phyloP scores from a whole-genome alignment of 2,113 vertebrate genomes.

The Erythrocercus mccallii region DNA sequence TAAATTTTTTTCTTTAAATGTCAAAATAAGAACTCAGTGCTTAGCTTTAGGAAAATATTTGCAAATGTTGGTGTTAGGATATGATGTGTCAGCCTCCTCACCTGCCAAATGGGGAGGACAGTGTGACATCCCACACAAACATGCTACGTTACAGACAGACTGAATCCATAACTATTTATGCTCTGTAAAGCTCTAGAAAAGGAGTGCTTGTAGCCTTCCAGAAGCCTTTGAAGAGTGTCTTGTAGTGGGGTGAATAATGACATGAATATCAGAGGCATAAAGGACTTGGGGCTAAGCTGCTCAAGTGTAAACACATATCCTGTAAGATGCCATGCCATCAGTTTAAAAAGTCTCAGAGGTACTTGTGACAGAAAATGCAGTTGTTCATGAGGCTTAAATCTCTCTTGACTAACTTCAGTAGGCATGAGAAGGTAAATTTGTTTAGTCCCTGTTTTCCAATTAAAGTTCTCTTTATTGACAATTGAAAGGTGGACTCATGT shows the following conservation, averaged over 20 bases:
- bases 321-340: neutral
- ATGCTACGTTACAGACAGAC: neutral
- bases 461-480: neutral
- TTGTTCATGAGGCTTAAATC: neutral
- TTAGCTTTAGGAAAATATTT: conserved; percentile 54
- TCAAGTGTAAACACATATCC: neutral
- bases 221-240: neutral
- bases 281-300: neutral
- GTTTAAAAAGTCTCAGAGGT: neutral
- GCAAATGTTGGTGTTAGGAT: conserved; percentile 47
- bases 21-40: conserved; percentile 12
- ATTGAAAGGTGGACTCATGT: neutral
- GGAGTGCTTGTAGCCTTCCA: neutral
- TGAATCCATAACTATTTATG: neutral
- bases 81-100: conserved; percentile 25
- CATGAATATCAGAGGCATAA: neutral
- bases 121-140: conserved; percentile 22
- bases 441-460: neutral
- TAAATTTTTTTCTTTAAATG: neutral
- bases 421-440: neutral
- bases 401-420: neutral
- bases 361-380: neutral
- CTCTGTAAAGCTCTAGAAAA: neutral
- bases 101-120: conserved; percentile 46
- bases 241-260: neutral